A percentile compares a stretch with the other conserved stretches of the same genome.
Evolutionary conservation across 2,113 vertebrate species (phyloP).

Genomic region (Lynx canadensis): DNA sequence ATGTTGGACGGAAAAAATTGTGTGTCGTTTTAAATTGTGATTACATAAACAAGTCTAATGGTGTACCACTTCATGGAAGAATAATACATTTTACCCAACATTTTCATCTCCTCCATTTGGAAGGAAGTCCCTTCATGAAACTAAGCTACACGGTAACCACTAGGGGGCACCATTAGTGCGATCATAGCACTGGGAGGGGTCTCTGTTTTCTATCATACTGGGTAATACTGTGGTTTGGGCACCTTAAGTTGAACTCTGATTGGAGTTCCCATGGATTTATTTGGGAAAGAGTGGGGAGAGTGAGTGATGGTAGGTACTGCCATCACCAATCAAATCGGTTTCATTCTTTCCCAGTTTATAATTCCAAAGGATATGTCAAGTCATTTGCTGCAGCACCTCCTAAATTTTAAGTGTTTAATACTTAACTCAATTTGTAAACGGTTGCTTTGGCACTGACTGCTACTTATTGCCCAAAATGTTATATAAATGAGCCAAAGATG

Average conservation of each 20-base stretch:
- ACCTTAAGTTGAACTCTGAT: not conserved
- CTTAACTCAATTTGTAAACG: not conserved
- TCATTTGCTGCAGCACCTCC: not conserved
- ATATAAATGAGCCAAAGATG: not conserved
- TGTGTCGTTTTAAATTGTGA: not conserved
- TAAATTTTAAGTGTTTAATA: not conserved
- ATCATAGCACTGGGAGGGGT: accelerated
- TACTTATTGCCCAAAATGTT: not conserved
- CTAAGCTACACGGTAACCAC: not conserved
- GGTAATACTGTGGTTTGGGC: not conserved
- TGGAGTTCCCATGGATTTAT: not conserved
- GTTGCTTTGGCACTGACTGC: not conserved
- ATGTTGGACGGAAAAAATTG: too few species aligned
- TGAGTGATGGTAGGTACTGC: not conserved
- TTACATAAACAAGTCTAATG: not conserved
- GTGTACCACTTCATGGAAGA: not conserved
- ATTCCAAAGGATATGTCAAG: not conserved
- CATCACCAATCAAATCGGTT: not conserved
- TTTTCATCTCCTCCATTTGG: slow-evolving; percentile 1
- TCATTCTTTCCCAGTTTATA: not conserved
- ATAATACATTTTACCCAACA: not conserved
- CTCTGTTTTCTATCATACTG: not conserved
- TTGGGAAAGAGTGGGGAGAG: not conserved
- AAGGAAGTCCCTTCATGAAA: not conserved
- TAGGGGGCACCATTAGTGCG: not conserved